These are phyloP conservation scores for Ptychobarbus kaznakovi DNA, from an alignment of 2,797 vertebrate genomes.

Conservation along the genomic window DNA sequence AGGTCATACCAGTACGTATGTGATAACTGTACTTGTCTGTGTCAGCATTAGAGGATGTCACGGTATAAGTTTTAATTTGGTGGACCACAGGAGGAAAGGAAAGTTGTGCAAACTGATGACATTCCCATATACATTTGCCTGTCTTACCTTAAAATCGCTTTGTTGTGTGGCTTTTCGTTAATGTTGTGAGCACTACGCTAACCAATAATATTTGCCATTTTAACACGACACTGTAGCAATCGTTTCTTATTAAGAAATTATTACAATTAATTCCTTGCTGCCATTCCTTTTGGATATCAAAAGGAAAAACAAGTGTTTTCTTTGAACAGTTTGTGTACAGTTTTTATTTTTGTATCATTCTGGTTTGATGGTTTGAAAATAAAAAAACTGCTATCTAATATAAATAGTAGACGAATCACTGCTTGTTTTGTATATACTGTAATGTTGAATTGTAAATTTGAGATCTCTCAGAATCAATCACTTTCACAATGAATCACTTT, in stretches of 20 bases:
- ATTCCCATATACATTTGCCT: conserved; percentile 78
- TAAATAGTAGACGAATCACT: conserved; percentile 80
- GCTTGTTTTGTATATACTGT: conserved; percentile 84
- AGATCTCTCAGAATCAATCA: conserved; percentile 75
- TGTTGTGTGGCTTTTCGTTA: conserved; percentile 79
- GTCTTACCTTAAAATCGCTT: conserved; percentile 74
- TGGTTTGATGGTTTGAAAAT: conserved; percentile 80
- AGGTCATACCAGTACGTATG: conserved; percentile 47
- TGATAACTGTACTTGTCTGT: neutral
- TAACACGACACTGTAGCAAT: conserved; percentile 90
- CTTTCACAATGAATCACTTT: conserved; percentile 72
- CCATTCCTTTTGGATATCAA: conserved; percentile 82
- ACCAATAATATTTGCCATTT: conserved; percentile 84
- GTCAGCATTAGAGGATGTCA: conserved; percentile 19
- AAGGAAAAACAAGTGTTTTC: conserved; percentile 81
- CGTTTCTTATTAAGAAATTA: conserved; percentile 84
- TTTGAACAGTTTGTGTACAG: conserved; percentile 89
- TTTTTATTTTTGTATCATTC: conserved; percentile 89
- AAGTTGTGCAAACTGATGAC: conserved; percentile 62
- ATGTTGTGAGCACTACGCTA: conserved; percentile 79
- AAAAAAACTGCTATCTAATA: conserved; percentile 74
- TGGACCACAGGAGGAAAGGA: conserved; percentile 67
- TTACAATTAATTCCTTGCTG: conserved; percentile 82
- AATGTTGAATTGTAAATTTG: conserved; percentile 87
- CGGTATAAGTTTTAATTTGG: conserved; percentile 61